Percentiles rank a stretch among this genome's conserved stretches.
Conservation (phyloP, 2,888 invertebrate genomes). For the Anagyrus pseudococci region DNA sequence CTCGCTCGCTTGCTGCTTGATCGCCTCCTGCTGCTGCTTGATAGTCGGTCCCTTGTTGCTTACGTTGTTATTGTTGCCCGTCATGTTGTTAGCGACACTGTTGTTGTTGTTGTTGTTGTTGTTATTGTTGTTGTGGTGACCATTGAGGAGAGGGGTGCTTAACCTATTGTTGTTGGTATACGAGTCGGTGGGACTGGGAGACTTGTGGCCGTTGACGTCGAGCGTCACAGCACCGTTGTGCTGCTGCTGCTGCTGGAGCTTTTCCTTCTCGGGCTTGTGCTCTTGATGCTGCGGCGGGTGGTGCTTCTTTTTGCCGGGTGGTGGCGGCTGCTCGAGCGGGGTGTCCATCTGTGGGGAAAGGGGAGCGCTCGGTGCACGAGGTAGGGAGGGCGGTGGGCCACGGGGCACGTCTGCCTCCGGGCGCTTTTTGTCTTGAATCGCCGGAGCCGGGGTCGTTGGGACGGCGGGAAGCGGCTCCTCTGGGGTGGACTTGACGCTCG, state of each 20-base stretch:
- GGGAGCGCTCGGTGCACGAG: constrained; percentile 53
- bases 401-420: constrained; percentile 58
- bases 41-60: constrained; percentile 26
- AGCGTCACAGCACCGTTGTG: constrained; percentile 46
- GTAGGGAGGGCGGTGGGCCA: constrained; percentile 58
- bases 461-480: constrained; percentile 60
- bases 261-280: constrained; percentile 26
- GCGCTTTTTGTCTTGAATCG: constrained; percentile 57
- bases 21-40: constrained; percentile 49
- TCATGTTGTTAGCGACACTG: constrained; percentile 42
- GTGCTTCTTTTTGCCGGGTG: constrained; percentile 46
- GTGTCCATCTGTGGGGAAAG: constrained; percentile 51
- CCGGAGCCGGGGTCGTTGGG: constrained; percentile 57
- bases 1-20: constrained; percentile 47
- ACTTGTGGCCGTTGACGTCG: constrained; percentile 57
- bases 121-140: constrained; percentile 50
- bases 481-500: constrained; percentile 58
- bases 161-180: constrained; percentile 61
- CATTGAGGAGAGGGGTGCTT: constrained; percentile 54
- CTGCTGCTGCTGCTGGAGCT: constrained; percentile 42
- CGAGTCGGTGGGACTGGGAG: constrained; percentile 57
- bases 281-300: constrained; percentile 34
- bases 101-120: constrained; percentile 48
- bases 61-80: constrained; percentile 48
- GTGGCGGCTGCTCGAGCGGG: constrained; percentile 43